Conservation (phyloP, 2,797 vertebrate species). For the Neomorphus geoffroyi region DNA sequence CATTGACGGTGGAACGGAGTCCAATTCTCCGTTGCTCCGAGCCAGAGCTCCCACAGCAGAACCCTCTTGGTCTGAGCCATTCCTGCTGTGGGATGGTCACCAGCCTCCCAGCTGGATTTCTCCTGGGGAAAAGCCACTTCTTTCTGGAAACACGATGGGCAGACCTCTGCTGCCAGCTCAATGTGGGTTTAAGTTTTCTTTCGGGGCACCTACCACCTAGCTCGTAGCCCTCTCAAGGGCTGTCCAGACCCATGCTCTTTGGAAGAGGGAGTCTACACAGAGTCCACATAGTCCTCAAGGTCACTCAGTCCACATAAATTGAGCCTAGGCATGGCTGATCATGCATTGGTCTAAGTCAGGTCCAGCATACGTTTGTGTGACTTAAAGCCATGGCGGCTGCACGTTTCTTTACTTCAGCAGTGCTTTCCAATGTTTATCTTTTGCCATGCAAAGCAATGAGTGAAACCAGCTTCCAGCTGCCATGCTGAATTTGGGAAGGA, state of each 20-base stretch:
- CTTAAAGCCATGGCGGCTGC: fast-evolving
- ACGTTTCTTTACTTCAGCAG: background rate
- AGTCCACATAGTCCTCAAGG: background rate
- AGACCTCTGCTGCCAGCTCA: background rate
- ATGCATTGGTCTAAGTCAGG: background rate
- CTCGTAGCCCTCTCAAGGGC: background rate
- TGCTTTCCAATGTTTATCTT: background rate
- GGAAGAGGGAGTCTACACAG: background rate
- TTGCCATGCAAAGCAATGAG: fast-evolving
- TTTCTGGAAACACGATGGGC: background rate
- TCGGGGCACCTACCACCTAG: background rate
- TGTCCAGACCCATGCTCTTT: fast-evolving
- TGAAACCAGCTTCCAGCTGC: background rate
- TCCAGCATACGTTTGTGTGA: background rate
- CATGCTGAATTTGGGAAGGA: background rate
- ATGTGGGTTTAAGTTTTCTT: background rate
- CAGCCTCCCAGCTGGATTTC: background rate
- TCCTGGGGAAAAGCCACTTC: background rate
- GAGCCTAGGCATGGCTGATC: background rate
- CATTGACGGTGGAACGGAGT: background rate
- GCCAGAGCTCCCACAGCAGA: conserved; percentile 23
- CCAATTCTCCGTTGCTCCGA: background rate
- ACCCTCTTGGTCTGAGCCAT: background rate
- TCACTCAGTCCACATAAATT: fast-evolving
- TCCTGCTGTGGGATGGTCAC: background rate